Evolutionary conservation across 35 echinoderm and acorn worm species (phyloP), one percentile per base, ranked within the genome.

Genomic region (Apostichopus parvimensis): DNA sequence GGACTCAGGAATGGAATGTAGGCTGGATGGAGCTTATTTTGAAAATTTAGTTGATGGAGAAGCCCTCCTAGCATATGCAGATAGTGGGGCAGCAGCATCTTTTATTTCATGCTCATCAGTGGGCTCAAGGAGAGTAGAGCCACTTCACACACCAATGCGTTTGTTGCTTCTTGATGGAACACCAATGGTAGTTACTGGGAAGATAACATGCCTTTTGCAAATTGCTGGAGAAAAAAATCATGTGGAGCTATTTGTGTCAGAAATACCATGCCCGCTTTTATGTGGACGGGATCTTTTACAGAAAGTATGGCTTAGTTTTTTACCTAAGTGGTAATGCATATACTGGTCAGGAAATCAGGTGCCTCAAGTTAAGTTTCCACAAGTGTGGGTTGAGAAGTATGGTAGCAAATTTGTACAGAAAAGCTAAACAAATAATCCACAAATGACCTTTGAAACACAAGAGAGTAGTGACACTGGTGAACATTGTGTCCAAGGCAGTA

Each of bases 21-120:
- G 52, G 52, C 73, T 90, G 25, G 70, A 90, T 77, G 87, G 87
- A 77, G 28, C 87, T 9, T 90, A 90, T 17, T 90, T 90, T 77
- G 65, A 90, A 90, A 53, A n/a, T n/a, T 77, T n/a, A 18, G 26
- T 90, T 12, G 53, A 90, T 20, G 8, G 87, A 24, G 87, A 55
- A 28, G 52, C 17, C 5, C 25, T 45, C 12, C 52, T 54, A 34
- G 87, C 70, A 14, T 90, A 90, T 77, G 87, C 52, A 77, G 87
- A 77, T 53, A 90, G 8, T 77, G 65, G 68, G 70, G 52, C 17
- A 53, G 87, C 6, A 25, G 24, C 24, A 25, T 25, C 24, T 25
- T 25, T 25, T 25, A 25, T 25, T 25, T 25, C 24, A 25, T 25
- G 24, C 24, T 25, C 24, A 25, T 25, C 24, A 25, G 24, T 25